phyloP scores from a whole-genome alignment of 2,888 invertebrate species.

The Siphlonurus alternatus region DNA sequence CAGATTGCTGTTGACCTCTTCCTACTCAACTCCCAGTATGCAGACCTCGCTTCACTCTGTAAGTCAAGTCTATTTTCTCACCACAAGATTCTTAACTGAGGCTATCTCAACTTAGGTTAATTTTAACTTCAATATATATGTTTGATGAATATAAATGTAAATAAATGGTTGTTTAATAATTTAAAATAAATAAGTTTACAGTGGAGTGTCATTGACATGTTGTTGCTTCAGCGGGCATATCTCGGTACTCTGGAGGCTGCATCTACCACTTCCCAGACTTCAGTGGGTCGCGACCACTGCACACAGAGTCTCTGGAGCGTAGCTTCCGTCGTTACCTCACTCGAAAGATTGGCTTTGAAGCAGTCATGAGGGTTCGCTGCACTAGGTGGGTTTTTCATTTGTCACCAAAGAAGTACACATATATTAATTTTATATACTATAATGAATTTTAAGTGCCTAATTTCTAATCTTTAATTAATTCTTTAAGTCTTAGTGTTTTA shows the following conservation, averaged over 20 bases:
- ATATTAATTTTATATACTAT: too few relatives aligned
- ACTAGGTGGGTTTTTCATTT: constrained; percentile 53
- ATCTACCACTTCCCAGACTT: constrained; percentile 87
- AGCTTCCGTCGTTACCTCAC: constrained; percentile 78
- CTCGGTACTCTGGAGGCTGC: constrained; percentile 88
- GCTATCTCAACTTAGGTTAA: too few relatives aligned
- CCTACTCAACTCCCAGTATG: constrained; percentile 79
- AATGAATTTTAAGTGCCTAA: too few relatives aligned
- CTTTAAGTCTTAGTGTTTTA: too few relatives aligned
- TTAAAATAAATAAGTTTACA: neutral
- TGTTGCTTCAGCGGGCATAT: constrained; percentile 53
- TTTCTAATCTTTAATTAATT: too few relatives aligned
- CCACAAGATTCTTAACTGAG: too few relatives aligned
- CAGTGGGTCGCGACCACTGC: constrained; percentile 46
- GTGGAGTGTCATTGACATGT: neutral
- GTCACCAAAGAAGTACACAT: too few relatives aligned
- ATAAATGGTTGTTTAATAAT: too few relatives aligned
- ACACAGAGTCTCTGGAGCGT: constrained; percentile 56
- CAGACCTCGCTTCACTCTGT: constrained; percentile 88
- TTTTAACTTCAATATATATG: too few relatives aligned
- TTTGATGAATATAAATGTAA: too few relatives aligned
- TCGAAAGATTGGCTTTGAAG: constrained; percentile 96
- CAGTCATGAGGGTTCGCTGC: constrained; percentile 93
- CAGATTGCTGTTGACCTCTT: constrained; percentile 95
- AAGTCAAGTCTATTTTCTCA: constrained; percentile 25